Evolutionary conservation across 2,888 invertebrate species (phyloP).

Genomic region (Drosophila affinis): DNA sequence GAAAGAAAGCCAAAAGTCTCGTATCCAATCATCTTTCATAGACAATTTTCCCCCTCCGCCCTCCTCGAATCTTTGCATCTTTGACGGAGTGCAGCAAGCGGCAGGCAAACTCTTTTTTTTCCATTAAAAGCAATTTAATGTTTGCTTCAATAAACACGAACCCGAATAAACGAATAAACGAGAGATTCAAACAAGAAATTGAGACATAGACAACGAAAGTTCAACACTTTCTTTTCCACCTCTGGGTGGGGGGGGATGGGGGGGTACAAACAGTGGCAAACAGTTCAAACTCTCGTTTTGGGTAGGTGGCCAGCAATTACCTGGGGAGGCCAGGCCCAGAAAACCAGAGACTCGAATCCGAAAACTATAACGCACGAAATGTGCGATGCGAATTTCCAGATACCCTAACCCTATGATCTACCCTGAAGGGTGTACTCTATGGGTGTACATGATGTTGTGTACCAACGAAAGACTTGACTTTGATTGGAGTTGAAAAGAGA

Average conservation of each 20-base stretch:
- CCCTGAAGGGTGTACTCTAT: too few relatives aligned
- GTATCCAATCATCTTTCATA: conserved; percentile 21
- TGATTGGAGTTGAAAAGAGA: too few relatives aligned
- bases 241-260: neutral
- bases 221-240: conserved; percentile 68
- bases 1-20: neutral
- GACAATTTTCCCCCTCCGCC: conserved; percentile 46
- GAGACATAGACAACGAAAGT: conserved; percentile 63
- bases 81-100: conserved; percentile 21
- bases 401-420: neutral
- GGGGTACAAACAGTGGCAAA: conserved; percentile 54
- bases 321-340: conserved; percentile 19
- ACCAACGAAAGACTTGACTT: neutral
- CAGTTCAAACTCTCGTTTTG: conserved; percentile 50
- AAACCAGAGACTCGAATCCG: conserved; percentile 16
- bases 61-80: conserved; percentile 56
- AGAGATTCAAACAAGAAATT: conserved; percentile 51
- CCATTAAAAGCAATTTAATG: conserved; percentile 72
- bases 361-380: conserved; percentile 35
- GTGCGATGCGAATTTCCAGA: neutral
- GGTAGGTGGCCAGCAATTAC: conserved; percentile 64
- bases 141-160: conserved; percentile 63
- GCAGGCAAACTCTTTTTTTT: conserved; percentile 43
- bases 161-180: conserved; percentile 22
- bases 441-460: too few relatives aligned